Evolutionary conservation across 2,888 invertebrate species (phyloP).

Genomic region (Lysandra coridon): DNA sequence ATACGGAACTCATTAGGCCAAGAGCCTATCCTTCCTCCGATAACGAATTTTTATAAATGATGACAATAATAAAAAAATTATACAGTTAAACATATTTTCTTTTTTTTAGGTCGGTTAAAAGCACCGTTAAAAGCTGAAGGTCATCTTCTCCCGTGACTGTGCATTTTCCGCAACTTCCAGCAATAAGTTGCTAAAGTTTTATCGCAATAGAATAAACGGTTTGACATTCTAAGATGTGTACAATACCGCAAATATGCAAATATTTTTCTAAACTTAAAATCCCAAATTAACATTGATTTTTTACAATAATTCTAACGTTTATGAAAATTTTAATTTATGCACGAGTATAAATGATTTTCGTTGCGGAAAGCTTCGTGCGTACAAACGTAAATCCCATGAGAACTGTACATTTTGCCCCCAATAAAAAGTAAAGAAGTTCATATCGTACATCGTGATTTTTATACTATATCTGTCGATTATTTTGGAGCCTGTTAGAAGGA

Average conservation of each 20-base stretch:
- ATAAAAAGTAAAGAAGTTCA: too few relatives aligned
- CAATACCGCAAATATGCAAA: background rate
- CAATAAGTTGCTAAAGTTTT: background rate
- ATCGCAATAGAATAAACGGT: constrained; percentile 2
- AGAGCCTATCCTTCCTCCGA: background rate
- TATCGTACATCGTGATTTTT: too few relatives aligned
- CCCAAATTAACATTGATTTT: background rate
- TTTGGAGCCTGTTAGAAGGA: too few relatives aligned
- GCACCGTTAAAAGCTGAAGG: background rate
- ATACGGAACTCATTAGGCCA: background rate
- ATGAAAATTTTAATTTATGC: background rate
- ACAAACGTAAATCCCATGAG: too few relatives aligned
- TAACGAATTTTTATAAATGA: background rate
- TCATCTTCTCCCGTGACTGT: background rate
- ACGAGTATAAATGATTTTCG: background rate
- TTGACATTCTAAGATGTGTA: background rate
- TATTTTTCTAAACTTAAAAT: too few relatives aligned
- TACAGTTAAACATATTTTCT: background rate
- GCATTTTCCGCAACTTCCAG: background rate
- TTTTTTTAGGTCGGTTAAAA: background rate
- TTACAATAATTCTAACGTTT: background rate
- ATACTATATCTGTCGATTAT: too few relatives aligned
- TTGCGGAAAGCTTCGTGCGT: too few relatives aligned
- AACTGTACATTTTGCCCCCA: too few relatives aligned
- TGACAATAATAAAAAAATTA: too few relatives aligned